Conservation (phyloP, 2,113 vertebrate genomes). For the Neodontobutis hainanensis region DNA sequence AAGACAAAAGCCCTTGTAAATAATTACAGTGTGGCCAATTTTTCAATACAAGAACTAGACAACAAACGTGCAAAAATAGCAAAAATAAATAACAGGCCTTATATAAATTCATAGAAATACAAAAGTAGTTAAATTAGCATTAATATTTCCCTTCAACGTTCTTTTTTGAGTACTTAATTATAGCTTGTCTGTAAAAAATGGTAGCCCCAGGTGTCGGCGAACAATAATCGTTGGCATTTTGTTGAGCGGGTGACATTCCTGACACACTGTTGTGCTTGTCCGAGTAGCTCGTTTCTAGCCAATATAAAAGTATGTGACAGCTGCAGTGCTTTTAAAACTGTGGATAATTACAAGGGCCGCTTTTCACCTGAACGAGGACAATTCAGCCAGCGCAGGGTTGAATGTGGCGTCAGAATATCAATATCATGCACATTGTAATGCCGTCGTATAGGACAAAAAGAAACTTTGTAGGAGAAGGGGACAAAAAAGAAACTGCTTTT, state of each 20-base stretch:
- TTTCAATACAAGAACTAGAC: constrained; percentile 4
- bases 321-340: constrained; percentile 68
- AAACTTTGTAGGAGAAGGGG: constrained; percentile 15
- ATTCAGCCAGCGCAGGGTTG: constrained; percentile 27
- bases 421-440: constrained; percentile 44
- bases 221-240: constrained; percentile 64
- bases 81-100: constrained; percentile 25
- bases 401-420: constrained; percentile 65
- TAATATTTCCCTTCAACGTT: constrained; percentile 34
- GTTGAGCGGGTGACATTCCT: constrained; percentile 51
- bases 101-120: constrained; percentile 29
- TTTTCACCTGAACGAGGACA: constrained; percentile 62
- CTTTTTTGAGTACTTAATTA: constrained; percentile 58
- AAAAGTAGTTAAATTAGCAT: constrained; percentile 35
- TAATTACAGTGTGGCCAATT: not conserved
- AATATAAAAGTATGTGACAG: constrained; percentile 64
- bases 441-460: constrained; percentile 11
- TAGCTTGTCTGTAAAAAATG: constrained; percentile 46
- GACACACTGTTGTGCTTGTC: constrained; percentile 44
- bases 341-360: constrained; percentile 66
- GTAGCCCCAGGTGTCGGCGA: constrained; percentile 59
- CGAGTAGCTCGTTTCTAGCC: constrained; percentile 47
- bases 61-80: constrained; percentile 10
- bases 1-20: not conserved
- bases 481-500: constrained; percentile 18